phyloP scores from a whole-genome alignment of 2,888 invertebrate genomes.

The Embidobia sp. region DNA sequence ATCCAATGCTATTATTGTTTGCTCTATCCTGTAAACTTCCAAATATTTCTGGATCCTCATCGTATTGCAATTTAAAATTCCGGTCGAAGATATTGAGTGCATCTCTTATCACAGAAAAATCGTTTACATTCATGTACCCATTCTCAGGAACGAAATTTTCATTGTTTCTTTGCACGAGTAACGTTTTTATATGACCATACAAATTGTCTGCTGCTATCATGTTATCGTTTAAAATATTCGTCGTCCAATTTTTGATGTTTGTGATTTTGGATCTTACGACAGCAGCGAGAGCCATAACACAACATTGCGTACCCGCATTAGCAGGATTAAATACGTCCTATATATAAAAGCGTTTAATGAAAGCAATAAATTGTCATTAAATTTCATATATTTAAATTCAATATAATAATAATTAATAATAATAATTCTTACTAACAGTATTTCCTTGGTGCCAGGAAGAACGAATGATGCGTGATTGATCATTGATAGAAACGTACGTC shows the following conservation, averaged over 20 bases:
- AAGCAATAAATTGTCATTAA: not conserved
- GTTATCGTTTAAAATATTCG: slow-evolving; percentile 22
- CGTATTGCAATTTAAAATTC: slow-evolving; percentile 1
- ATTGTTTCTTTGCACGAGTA: slow-evolving; percentile 5
- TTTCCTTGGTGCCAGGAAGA: slow-evolving; percentile 26
- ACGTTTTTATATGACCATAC: slow-evolving; percentile 4
- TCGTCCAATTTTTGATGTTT: not conserved
- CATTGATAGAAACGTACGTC: not conserved
- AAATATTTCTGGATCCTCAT: not conserved
- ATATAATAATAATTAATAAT: slow-evolving; percentile 3
- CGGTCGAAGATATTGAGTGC: not conserved
- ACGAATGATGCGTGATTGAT: slow-evolving; percentile 12
- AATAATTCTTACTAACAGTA: not conserved
- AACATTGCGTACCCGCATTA: slow-evolving; percentile 14
- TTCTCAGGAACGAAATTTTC: not conserved
- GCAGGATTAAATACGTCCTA: slow-evolving; percentile 4
- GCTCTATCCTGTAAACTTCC: slow-evolving; percentile 11
- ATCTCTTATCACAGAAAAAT: slow-evolving; percentile 15
- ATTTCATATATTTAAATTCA: slow-evolving; percentile 2
- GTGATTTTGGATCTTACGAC: slow-evolving; percentile 9
- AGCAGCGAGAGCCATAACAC: slow-evolving; percentile 23
- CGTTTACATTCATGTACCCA: slow-evolving; percentile 3
- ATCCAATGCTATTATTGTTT: slow-evolving; percentile 3
- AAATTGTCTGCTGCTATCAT: slow-evolving; percentile 29
- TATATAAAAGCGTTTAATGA: no score